Conservation (phyloP, 2,888 invertebrate genomes). For the Sphinx pinastri region DNA sequence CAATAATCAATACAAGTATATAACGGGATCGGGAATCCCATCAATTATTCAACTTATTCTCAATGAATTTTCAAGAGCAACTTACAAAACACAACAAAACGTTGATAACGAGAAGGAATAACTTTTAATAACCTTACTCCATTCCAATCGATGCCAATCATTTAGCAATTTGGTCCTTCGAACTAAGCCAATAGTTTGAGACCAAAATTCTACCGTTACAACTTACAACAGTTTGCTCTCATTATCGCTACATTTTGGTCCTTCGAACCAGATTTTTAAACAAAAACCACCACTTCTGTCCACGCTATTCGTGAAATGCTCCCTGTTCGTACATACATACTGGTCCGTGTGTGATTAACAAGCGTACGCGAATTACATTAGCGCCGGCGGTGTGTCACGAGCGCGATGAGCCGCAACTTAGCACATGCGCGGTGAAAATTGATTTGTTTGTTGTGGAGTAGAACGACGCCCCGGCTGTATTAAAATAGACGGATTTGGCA, state of each 20-base stretch:
- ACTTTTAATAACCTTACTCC: too few relatives aligned
- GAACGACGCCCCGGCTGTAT: constrained; percentile 1
- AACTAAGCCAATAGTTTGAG: too few relatives aligned
- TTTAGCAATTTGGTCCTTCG: too few relatives aligned
- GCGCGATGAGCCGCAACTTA: constrained; percentile 36
- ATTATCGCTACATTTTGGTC: not conserved
- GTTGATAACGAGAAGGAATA: too few relatives aligned
- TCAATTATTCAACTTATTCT: too few relatives aligned
- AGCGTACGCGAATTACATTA: constrained; percentile 34
- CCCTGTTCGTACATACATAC: not conserved
- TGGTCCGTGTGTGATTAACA: constrained; percentile 29
- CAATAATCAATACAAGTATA: not conserved
- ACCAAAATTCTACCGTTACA: too few relatives aligned
- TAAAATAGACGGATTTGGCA: not conserved
- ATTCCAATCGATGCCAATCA: too few relatives aligned
- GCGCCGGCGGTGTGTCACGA: constrained; percentile 39
- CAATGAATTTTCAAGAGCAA: too few relatives aligned
- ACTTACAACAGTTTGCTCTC: too few relatives aligned
- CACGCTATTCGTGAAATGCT: not conserved
- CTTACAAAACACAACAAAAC: too few relatives aligned
- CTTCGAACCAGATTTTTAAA: constrained; percentile 1
- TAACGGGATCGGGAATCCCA: too few relatives aligned
- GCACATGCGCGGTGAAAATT: constrained; percentile 30
- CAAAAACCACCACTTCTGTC: not conserved
- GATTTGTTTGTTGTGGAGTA: constrained; percentile 13